Evolutionary conservation across 1,140 invertebrate genomes (phyloP).

Genomic region (Dendroctonus ponderosae): DNA sequence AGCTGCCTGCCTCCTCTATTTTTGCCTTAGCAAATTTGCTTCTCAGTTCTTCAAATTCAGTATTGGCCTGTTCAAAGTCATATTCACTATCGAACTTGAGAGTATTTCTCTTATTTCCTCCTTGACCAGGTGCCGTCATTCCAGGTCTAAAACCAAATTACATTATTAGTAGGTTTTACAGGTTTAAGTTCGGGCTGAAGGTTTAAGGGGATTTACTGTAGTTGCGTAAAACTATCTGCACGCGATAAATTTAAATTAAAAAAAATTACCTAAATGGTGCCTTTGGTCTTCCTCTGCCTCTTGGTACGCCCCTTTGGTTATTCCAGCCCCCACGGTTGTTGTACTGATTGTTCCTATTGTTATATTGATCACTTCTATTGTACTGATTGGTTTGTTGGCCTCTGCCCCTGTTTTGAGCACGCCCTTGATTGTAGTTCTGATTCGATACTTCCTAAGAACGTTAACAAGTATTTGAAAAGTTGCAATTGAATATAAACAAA

Average conservation of each 20-base stretch:
- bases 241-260: too few relatives aligned
- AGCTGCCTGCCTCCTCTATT: conserved; percentile 43
- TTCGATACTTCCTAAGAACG: not conserved
- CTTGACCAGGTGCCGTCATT: conserved; percentile 4
- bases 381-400: conserved; percentile 46
- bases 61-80: conserved; percentile 97
- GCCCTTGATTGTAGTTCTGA: conserved; percentile 7
- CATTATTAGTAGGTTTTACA: too few relatives aligned
- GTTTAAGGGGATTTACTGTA: too few relatives aligned
- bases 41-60: conserved; percentile 90
- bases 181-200: too few relatives aligned
- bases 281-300: conserved; percentile 14
- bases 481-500: not conserved
- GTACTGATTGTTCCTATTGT: conserved; percentile 49
- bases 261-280: not conserved
- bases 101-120: conserved; percentile 21
- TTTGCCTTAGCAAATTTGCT: conserved; percentile 76
- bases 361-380: conserved; percentile 50
- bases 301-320: conserved; percentile 14
- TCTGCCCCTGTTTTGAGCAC: conserved; percentile 23
- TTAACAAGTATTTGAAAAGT: not conserved
- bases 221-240: too few relatives aligned
- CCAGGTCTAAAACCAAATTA: conserved; percentile 12
- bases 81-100: conserved; percentile 93
- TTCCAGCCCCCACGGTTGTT: conserved; percentile 9